Percentiles rank a stretch among this genome's conserved stretches.
phyloP scores from a whole-genome alignment of 2,888 invertebrate species.

The Brachyopa scutellaris region DNA sequence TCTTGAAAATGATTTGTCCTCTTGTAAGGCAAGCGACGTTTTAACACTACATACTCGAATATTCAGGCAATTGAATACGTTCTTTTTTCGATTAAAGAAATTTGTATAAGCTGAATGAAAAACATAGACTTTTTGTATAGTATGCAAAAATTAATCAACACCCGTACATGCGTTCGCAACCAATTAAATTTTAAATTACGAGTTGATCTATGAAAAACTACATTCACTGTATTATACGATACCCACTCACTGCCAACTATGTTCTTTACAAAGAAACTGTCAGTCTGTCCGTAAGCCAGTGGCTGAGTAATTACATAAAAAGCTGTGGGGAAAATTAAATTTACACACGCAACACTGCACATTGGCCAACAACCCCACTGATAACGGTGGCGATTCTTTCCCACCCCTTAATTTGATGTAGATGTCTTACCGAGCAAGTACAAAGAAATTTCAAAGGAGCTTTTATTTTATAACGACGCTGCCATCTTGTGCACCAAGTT shows the following conservation, averaged over 20 bases:
- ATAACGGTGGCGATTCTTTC: not conserved
- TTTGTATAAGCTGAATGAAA: too few species aligned
- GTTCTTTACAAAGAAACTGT: too few species aligned
- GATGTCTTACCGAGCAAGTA: constrained; percentile 51
- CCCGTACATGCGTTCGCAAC: too few species aligned
- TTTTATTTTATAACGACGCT: constrained; percentile 37
- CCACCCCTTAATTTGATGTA: constrained; percentile 36
- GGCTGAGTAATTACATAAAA: constrained; percentile 61
- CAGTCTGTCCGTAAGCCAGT: constrained; percentile 44
- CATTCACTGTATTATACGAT: constrained; percentile 15
- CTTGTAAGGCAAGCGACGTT: too few species aligned
- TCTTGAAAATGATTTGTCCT: too few species aligned
- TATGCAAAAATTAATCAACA: too few species aligned
- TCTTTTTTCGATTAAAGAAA: too few species aligned
- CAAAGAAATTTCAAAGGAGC: constrained; percentile 42
- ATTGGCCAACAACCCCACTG: constrained; percentile 47
- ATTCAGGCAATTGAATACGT: too few species aligned
- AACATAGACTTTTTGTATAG: too few species aligned
- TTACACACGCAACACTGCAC: constrained; percentile 28
- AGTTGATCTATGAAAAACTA: not conserved
- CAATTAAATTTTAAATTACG: too few species aligned
- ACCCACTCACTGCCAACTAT: not conserved
- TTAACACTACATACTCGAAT: too few species aligned
- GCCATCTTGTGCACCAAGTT: not conserved
- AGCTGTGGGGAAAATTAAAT: constrained; percentile 62